These are phyloP conservation scores for Lepidochitona cinerea DNA, from an alignment of 2,888 invertebrate species.

Conservation along the genomic window DNA sequence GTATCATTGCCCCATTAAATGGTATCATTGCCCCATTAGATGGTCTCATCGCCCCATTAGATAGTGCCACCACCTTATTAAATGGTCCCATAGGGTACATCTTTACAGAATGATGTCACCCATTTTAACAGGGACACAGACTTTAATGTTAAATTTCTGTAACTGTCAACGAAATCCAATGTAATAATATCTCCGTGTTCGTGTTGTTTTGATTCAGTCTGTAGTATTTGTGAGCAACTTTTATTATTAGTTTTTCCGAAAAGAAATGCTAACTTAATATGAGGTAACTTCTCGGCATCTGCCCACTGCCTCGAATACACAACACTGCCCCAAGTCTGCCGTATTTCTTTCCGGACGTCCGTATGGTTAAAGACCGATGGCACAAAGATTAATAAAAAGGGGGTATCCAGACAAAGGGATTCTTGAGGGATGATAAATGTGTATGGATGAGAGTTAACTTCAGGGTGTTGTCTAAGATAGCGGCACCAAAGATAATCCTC, in stretches of 20 bases:
- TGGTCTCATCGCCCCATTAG: too few species aligned
- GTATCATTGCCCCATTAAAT: too few species aligned
- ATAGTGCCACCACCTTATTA: too few species aligned
- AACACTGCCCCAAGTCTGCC: constrained; percentile 31
- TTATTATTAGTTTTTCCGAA: constrained; percentile 13
- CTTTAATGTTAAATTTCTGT: constrained; percentile 63
- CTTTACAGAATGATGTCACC: constrained; percentile 50
- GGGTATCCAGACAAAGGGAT: not conserved
- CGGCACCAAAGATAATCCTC: too few species aligned
- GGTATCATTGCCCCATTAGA: too few species aligned
- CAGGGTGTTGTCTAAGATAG: too few species aligned
- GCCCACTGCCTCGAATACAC: not conserved
- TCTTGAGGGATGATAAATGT: not conserved
- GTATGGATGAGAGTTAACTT: not conserved
- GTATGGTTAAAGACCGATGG: constrained; percentile 22
- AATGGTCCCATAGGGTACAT: too few species aligned
- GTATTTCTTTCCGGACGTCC: constrained; percentile 21
- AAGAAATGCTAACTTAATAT: constrained; percentile 25
- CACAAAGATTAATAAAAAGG: constrained; percentile 22
- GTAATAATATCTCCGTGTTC: constrained; percentile 26
- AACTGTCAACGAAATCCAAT: constrained; percentile 53
- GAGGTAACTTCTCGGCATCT: not conserved
- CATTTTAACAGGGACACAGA: constrained; percentile 61
- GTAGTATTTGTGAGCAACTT: constrained; percentile 1
- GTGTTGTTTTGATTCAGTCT: constrained; percentile 23